Evolutionary conservation across 2,888 invertebrate genomes (phyloP).

Genomic region (Megalurothrips usitatus): DNA sequence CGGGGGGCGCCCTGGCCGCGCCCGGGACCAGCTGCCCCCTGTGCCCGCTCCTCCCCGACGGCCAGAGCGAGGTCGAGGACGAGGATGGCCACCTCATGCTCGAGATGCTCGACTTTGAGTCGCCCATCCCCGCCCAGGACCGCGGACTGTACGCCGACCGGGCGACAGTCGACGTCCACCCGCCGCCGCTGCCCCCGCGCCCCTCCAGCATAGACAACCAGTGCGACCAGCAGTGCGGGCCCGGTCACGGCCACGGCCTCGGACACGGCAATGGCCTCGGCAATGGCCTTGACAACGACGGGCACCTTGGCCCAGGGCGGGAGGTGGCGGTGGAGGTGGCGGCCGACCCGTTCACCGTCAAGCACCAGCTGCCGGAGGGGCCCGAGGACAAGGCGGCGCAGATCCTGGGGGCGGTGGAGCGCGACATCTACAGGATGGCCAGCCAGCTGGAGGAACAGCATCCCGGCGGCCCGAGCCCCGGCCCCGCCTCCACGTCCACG

Average conservation of each 20-base stretch:
- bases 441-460: not conserved
- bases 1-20: not conserved
- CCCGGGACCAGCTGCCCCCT: not conserved
- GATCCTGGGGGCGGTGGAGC: constrained; percentile 28
- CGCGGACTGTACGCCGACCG: too few species aligned
- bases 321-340: constrained; percentile 11
- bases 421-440: constrained; percentile 18
- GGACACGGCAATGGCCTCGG: not conserved
- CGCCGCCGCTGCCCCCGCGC: not conserved
- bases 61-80: not conserved
- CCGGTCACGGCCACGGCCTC: not conserved
- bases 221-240: constrained; percentile 15
- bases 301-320: not conserved
- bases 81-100: not conserved
- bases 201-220: constrained; percentile 4
- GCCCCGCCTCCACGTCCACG: constrained; percentile 18
- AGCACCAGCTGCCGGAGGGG: constrained; percentile 31
- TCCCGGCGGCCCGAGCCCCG: not conserved
- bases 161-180: not conserved
- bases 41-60: not conserved
- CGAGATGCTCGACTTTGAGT: not conserved
- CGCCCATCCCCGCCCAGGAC: not conserved
- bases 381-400: constrained; percentile 20
- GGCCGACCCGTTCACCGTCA: constrained; percentile 34
- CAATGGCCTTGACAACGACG: not conserved